Base-by-base conservation (phyloP, 2,113 vertebrate species). In the Orycteropus afer region DNA sequence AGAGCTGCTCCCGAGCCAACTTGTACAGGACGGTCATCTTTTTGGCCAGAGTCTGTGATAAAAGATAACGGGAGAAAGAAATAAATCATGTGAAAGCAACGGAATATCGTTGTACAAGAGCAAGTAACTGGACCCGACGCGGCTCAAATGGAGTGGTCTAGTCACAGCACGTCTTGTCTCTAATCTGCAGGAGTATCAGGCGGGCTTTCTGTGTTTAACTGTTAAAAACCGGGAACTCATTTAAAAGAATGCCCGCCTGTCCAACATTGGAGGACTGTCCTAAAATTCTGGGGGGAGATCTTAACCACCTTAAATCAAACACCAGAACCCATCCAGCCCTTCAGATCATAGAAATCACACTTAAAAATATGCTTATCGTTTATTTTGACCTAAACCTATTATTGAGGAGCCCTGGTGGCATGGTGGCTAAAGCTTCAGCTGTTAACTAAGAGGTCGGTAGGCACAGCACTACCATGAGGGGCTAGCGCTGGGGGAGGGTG, bases 11-110 rank as follows among this genome's bases (percentile, higher is more conserved):
- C 78, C 98, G 98, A 13, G 99, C 99, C 97, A 99, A 97, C 91
- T 99, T 99, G 91, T 99, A 99, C n/a, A 99, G 97, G 2, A 99
- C 99, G 0, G 99, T 99, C 99, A 99, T 99, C 98, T 99, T 99
- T 96, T 99, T 99, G 86, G 99, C 99, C 97, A 99, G 98, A 1
- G 98, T 98, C 99, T 99, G 53, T 55, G 93, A 92, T 42, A 82
- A 77, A 89, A 78, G 78, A 93, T 25, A 57, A 15, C 20, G 11
- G 40, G 1, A 3, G 77, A 55, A 32, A 8, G 45, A 37, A 22
- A 57, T 1, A 10, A 67, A 27, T 0, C 3, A 37, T 20, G 29
- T 22, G 59, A 14, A 23, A 23, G 1, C 67, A 53, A 25, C 5
- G 20, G 27, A 49, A 37, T 11, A 3, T 13, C 18, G 0, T 6